These are phyloP conservation scores for Nycticorax nycticorax DNA, from an alignment of 2,113 vertebrate genomes.

Conservation along the genomic window DNA sequence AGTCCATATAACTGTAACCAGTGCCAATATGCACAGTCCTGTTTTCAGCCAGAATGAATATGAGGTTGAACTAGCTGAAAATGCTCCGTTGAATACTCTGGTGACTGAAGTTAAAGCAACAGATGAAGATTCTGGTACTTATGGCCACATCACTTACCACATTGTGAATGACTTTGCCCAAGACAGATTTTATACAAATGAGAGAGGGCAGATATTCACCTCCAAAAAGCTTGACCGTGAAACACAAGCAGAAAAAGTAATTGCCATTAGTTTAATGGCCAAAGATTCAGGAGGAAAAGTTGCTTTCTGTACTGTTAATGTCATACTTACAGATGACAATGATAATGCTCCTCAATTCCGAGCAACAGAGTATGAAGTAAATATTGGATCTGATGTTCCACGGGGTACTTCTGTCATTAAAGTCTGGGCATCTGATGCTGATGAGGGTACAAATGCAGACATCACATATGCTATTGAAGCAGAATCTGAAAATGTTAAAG, in stretches of 20 bases:
- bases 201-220: constrained; percentile 89
- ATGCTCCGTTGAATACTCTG: constrained; percentile 84
- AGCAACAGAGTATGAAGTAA: constrained; percentile 87
- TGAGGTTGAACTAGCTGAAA: constrained; percentile 92
- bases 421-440: constrained; percentile 90
- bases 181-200: constrained; percentile 89
- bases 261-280: constrained; percentile 88
- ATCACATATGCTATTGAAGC: constrained; percentile 88
- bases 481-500: constrained; percentile 86
- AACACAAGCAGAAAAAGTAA: constrained; percentile 88
- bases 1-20: constrained; percentile 82
- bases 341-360: constrained; percentile 94
- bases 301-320: constrained; percentile 90
- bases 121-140: constrained; percentile 87
- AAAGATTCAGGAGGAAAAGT: constrained; percentile 93
- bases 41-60: constrained; percentile 89
- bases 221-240: constrained; percentile 91
- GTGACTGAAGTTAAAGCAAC: constrained; percentile 85
- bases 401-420: constrained; percentile 87
- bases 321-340: constrained; percentile 95
- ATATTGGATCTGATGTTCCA: constrained; percentile 82
- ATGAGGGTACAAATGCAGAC: constrained; percentile 96
- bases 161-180: constrained; percentile 94
- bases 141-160: constrained; percentile 85
- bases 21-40: constrained; percentile 91